Conservation (phyloP, 2,797 vertebrate species). For the Ptychobarbus kaznakovi region DNA sequence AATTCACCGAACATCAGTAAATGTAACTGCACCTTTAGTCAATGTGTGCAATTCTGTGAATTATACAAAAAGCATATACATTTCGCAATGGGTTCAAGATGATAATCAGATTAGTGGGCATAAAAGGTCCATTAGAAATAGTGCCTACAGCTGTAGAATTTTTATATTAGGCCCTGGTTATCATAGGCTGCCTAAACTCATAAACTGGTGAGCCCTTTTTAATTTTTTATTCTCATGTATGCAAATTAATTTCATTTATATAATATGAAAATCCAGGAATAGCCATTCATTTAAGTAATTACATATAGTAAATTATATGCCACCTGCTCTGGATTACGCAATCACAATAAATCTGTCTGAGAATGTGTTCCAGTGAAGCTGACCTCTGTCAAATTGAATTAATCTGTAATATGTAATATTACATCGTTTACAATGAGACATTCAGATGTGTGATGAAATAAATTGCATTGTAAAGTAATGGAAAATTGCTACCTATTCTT, state of each 20-base stretch:
- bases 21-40: not conserved
- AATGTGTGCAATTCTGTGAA: not conserved
- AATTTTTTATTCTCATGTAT: not conserved
- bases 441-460: not conserved
- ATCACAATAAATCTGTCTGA: not conserved
- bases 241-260: not conserved
- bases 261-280: constrained; percentile 9
- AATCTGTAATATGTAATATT: not conserved
- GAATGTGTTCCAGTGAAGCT: not conserved
- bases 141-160: not conserved
- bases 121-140: not conserved
- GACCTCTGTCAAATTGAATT: not conserved
- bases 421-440: not conserved
- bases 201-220: not conserved
- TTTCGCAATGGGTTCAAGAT: not conserved
- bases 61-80: not conserved
- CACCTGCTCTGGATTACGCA: constrained; percentile 10
- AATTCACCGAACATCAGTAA: not conserved
- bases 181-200: not conserved
- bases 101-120: not conserved
- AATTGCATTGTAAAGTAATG: not conserved
- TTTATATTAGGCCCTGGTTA: not conserved
- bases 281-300: constrained; percentile 3
- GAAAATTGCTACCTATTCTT: not conserved
- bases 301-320: constrained; percentile 6